A percentile compares a stretch with the other conserved stretches of the same genome.
Evolutionary conservation across 1,140 invertebrate genomes (phyloP).

Genomic region (silkworm (Bombyx mori)): DNA sequence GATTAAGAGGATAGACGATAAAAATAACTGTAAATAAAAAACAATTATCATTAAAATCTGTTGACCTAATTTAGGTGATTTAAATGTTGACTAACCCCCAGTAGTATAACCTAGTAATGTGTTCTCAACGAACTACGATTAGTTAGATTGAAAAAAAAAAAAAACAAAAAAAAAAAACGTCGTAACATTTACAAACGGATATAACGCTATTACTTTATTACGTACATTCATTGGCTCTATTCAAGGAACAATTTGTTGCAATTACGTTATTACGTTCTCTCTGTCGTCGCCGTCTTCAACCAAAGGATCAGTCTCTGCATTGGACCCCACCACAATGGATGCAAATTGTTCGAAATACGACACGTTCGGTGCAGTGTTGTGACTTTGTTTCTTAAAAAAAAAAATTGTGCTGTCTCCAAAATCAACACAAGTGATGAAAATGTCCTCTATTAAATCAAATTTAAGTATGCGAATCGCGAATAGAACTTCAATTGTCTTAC

Average conservation of each 20-base stretch:
- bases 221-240: conserved; percentile 50
- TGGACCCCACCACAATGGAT: conserved; percentile 54
- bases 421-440: conserved; percentile 38
- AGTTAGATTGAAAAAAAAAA: neutral
- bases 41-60: too few species aligned
- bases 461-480: conserved; percentile 62
- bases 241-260: conserved; percentile 67
- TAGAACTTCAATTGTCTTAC: conserved; percentile 56
- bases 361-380: conserved; percentile 33
- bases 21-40: too few species aligned
- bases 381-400: conserved; percentile 19
- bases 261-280: conserved; percentile 69
- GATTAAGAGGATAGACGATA: too few species aligned
- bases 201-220: conserved; percentile 12
- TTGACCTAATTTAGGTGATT: too few species aligned
- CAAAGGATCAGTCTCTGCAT: conserved; percentile 56
- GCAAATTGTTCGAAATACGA: conserved; percentile 27
- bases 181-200: neutral
- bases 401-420: conserved; percentile 8
- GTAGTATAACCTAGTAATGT: too few species aligned
- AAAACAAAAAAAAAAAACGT: neutral
- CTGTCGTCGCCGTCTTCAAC: conserved; percentile 28
- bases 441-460: conserved; percentile 65
- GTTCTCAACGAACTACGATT: too few species aligned
- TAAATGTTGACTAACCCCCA: too few species aligned